Evolutionary conservation across 2,113 vertebrate genomes (phyloP).

Genomic region (Girardinichthys multiradiatus): DNA sequence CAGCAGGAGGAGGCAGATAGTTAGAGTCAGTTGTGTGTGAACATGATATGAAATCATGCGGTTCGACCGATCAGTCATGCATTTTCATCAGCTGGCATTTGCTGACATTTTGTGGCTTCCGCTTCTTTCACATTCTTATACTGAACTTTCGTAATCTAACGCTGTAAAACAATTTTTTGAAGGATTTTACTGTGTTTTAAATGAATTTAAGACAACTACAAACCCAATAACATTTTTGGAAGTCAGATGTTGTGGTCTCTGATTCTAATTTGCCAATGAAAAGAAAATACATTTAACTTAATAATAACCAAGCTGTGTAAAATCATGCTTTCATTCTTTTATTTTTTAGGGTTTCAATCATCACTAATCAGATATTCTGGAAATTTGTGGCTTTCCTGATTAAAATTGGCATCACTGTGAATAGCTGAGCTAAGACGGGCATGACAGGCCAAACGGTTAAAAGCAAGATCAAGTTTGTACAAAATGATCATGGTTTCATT

Average conservation of each 20-base stretch:
- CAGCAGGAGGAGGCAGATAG: constrained; percentile 1
- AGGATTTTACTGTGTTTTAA: not conserved
- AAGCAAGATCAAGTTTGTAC: too few relatives aligned
- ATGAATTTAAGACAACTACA: not conserved
- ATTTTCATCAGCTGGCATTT: constrained; percentile 72
- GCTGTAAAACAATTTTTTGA: constrained; percentile 20
- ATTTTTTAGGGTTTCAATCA: too few relatives aligned
- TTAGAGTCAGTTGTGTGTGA: constrained; percentile 53
- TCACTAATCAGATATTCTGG: too few relatives aligned
- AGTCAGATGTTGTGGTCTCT: not conserved
- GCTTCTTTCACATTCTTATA: constrained; percentile 29
- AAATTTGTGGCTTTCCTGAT: too few relatives aligned
- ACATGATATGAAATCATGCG: constrained; percentile 48
- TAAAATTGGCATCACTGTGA: not conserved
- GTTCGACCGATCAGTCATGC: constrained; percentile 56
- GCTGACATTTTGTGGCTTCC: constrained; percentile 56
- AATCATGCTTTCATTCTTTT: too few relatives aligned
- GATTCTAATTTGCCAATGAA: not conserved
- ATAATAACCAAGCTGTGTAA: too few relatives aligned
- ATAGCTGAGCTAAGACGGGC: not conserved
- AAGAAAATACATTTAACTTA: too few relatives aligned
- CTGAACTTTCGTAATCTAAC: not conserved
- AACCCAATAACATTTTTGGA: not conserved
- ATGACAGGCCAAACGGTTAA: too few relatives aligned
- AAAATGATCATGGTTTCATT: too few relatives aligned